These are phyloP conservation scores for Nesometra sesokonis DNA, from an alignment of 35 echinoderm and acorn worm genomes.

Conservation along the genomic window DNA sequence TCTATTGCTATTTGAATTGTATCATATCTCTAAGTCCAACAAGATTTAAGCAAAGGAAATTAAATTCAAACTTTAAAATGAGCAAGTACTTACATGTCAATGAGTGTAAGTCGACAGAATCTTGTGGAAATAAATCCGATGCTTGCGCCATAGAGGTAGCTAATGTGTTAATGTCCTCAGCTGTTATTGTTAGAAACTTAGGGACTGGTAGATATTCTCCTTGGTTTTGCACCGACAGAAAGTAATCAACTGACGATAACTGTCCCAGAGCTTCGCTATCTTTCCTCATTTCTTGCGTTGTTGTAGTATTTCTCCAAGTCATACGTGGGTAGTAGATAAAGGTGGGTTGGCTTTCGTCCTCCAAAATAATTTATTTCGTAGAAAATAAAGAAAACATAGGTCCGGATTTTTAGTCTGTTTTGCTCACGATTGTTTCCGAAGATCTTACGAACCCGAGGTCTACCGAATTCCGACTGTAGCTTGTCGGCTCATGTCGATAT, in stretches of 20 bases:
- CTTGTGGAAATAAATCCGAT: background rate
- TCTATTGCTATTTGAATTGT: too few species aligned
- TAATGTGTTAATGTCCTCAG: background rate
- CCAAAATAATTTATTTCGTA: background rate
- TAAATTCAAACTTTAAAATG: background rate
- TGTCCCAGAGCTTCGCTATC: background rate
- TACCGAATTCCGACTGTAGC: background rate
- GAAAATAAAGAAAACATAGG: background rate
- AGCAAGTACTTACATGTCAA: background rate
- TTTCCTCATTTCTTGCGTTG: background rate
- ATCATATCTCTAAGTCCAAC: too few species aligned
- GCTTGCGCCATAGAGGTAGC: background rate
- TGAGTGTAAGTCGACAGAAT: background rate
- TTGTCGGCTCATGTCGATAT: background rate
- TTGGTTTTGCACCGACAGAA: background rate
- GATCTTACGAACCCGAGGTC: background rate
- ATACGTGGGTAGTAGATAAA: background rate
- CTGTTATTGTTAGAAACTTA: background rate
- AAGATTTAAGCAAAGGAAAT: too few species aligned
- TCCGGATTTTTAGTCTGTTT: background rate
- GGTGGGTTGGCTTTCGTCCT: background rate
- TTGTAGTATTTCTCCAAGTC: background rate
- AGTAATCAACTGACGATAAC: background rate
- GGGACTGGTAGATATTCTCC: background rate
- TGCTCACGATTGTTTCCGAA: background rate